Conservation (phyloP, 2,113 vertebrate genomes). For the Calyptommatus sinebrachiatus region DNA sequence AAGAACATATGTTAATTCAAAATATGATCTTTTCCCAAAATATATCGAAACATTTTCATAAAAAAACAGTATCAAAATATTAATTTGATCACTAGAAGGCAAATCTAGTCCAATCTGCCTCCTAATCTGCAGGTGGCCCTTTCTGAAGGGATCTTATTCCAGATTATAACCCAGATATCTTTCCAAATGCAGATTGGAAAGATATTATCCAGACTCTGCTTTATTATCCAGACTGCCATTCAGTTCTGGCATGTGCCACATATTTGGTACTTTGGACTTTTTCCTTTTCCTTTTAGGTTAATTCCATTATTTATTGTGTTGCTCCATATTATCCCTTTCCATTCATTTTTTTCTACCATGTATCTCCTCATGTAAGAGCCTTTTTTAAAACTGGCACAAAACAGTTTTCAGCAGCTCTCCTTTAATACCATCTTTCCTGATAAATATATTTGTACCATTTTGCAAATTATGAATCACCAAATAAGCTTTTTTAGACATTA, state of each 20-base stretch:
- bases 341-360: background rate
- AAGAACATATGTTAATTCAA: too few species aligned
- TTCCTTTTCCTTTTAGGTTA: background rate
- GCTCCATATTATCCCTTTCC: background rate
- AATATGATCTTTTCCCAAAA: too few species aligned
- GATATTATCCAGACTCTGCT: too few species aligned
- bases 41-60: too few species aligned
- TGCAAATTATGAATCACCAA: background rate
- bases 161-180: background rate
- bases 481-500: background rate
- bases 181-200: background rate
- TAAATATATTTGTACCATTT: background rate
- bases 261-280: background rate
- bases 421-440: conserved; percentile 3
- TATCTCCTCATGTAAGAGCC: background rate
- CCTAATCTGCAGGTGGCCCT: background rate
- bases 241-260: background rate
- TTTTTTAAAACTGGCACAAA: background rate
- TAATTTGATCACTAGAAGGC: too few species aligned
- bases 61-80: too few species aligned
- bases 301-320: background rate
- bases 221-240: background rate
- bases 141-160: background rate
- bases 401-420: background rate
- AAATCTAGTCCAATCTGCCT: too few species aligned